Evolutionary conservation across 1,140 invertebrate species (phyloP), one percentile per base, ranked within the genome.

Genomic region (Mylabris phalerata): DNA sequence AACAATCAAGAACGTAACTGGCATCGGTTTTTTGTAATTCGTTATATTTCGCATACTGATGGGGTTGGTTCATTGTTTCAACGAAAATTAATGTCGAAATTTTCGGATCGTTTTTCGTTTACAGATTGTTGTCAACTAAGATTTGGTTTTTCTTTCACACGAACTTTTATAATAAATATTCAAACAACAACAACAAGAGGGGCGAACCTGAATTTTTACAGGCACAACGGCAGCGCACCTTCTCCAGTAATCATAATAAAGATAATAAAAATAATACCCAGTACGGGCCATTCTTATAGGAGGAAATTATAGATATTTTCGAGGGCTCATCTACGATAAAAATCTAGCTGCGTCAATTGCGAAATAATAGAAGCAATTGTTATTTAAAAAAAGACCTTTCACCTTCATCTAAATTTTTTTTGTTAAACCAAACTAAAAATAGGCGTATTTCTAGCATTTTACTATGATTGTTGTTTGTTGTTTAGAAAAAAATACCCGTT

Each of bases 21-120:
- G 86, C 83, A 67, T 89, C 88, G 4, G 79, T 77, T 41, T 80
- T 80, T 67, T 91, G 89, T 13, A 89, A 66, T 19, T 74, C 77
- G 65, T 85, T 87, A 25, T 82, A 78, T 57, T 78, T 74, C 6
- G 79, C 74, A 67, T 90, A 90, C 25, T 85, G 69, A 48, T 83
- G 70, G 0, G 81, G 80, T 67, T 80, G 73, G 52, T 86, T 77
- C 86, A 89, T 88, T 40, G 11, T 55, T 48, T 56, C 27, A 19
- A 38, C 32, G 32, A 13, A 42, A 42, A 57, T 49, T 49, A 43
- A 11, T 43, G 19, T 38, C 3, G 32, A 7, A 24, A 10, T 46
- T 19, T 52, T 26, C 25, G 9, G 9, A 9, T 9, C 43, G 9
- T 40, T 40, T 52, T 26, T 44, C 19, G 5, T 43, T 52, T 52